phyloP scores from a whole-genome alignment of 2,797 vertebrate species.

The Amazona finschi region DNA sequence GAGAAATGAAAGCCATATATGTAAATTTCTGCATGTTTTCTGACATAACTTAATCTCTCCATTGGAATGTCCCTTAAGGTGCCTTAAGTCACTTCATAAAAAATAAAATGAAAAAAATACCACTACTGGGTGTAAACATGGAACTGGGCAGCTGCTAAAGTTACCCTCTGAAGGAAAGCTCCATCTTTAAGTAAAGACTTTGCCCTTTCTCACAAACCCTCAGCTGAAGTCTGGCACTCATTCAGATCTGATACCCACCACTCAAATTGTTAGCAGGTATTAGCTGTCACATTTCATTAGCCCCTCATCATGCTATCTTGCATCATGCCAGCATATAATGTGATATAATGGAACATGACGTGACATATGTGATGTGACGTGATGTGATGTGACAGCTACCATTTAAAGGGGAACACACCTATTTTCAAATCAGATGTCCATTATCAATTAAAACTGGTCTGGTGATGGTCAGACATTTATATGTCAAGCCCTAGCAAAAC shows the following conservation, averaged over 20 bases:
- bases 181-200: background rate
- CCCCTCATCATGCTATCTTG: conserved; percentile 20
- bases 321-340: conserved; percentile 59
- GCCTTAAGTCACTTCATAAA: background rate
- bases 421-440: conserved; percentile 46
- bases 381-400: conserved; percentile 60
- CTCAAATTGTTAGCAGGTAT: conserved; percentile 61
- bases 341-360: conserved; percentile 60
- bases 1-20: background rate
- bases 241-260: conserved; percentile 15
- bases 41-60: background rate
- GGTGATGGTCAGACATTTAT: conserved; percentile 35
- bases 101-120: background rate
- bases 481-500: conserved; percentile 43
- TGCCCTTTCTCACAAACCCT: background rate
- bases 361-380: conserved; percentile 57
- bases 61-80: background rate
- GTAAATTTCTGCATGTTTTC: background rate
- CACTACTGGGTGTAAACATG: background rate
- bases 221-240: background rate
- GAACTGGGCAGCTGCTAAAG: background rate
- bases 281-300: conserved; percentile 58
- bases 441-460: conserved; percentile 62
- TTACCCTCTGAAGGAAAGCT: background rate
- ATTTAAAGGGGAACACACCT: conserved; percentile 64